Base-by-base conservation (phyloP, 2,113 vertebrate genomes). In the Gymnobelideus leadbeateri region DNA sequence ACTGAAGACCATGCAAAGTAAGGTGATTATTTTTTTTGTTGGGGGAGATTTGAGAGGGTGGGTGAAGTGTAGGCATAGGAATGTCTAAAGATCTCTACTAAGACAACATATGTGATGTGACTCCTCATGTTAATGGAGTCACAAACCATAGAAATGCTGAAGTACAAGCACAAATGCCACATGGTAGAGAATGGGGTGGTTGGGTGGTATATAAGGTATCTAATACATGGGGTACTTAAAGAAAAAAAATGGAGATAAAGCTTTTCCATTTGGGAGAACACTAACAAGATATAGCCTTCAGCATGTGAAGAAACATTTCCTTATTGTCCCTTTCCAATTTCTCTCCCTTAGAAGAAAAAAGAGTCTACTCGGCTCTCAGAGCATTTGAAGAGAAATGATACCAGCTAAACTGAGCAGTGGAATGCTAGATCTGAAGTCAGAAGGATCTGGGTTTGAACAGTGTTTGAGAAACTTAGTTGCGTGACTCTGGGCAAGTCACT, bases 251-350 rank as follows among this genome's bases (percentile, higher is more conserved):
- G 31, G 68, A 77, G 68, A n/a, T 6, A 77, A n/a, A n/a, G 4
- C 61, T 68, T 68, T 37, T 37, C 61, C 37, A 19, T 77, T 77
- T 77, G 12, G 68, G 14, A 77, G 37, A 77, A 51, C 47, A 47
- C 51, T 6, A 77, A 0, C 51, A 91, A 43, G 37, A 50, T 28
- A 37, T 77, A 91, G 24, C 50, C 49, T 47, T 9, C 3, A 91
- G 1, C 49, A 91, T 43, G 57, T 5, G 93, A 31, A 57, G 26
- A 91, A 92, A 91, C 93, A 51, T 55, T 96, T 95, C 91, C 3
- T 14, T 55, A 90, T 6, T 2, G n/a, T 28, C 91, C 91, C 26
- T 37, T 84, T 94, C 28, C 90, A 16, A 92, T 89, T 54, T 95
- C 23, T 92, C 84, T 92, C 21, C 55, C 8, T 92, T 89, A 94